Conservation (phyloP, 2,797 vertebrate species). For the Gobionotothen gibberifrons region DNA sequence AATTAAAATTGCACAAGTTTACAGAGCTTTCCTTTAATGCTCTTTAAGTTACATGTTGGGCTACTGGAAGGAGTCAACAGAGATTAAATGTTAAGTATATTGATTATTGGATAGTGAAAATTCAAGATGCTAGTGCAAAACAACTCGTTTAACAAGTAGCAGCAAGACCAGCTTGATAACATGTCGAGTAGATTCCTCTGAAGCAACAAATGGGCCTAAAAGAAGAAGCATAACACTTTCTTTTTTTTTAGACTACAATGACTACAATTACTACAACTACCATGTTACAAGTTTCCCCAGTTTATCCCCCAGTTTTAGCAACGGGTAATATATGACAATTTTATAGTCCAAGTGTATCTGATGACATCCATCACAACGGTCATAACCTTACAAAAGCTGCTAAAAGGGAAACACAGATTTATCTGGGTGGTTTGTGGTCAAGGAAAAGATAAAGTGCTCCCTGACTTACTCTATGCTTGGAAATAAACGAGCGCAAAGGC, state of each 20-base stretch:
- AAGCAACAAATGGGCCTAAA: not conserved
- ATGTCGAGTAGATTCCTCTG: not conserved
- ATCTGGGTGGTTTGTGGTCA: conserved; percentile 37
- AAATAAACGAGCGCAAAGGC: conserved; percentile 70
- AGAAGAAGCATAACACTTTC: conserved; percentile 1
- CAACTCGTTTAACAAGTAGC: not conserved
- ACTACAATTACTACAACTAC: too few species aligned
- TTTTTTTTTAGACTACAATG: too few species aligned
- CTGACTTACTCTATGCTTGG: conserved; percentile 63
- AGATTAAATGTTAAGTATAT: not conserved
- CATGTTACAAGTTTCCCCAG: too few species aligned
- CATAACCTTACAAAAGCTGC: conserved; percentile 35
- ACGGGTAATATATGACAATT: conserved; percentile 9
- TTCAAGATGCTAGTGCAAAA: not conserved
- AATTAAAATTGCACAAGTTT: conserved; percentile 34
- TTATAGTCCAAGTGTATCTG: conserved; percentile 12
- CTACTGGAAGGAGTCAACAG: not conserved
- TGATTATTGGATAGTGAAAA: not conserved
- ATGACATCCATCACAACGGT: conserved; percentile 33
- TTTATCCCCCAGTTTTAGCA: not conserved
- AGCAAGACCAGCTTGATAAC: not conserved
- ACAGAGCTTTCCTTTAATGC: not conserved
- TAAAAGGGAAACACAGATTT: conserved; percentile 31
- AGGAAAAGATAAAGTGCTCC: conserved; percentile 53
- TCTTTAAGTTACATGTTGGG: not conserved